Evolutionary conservation across 2,797 vertebrate genomes (phyloP).

Genomic region (Todus mexicanus): DNA sequence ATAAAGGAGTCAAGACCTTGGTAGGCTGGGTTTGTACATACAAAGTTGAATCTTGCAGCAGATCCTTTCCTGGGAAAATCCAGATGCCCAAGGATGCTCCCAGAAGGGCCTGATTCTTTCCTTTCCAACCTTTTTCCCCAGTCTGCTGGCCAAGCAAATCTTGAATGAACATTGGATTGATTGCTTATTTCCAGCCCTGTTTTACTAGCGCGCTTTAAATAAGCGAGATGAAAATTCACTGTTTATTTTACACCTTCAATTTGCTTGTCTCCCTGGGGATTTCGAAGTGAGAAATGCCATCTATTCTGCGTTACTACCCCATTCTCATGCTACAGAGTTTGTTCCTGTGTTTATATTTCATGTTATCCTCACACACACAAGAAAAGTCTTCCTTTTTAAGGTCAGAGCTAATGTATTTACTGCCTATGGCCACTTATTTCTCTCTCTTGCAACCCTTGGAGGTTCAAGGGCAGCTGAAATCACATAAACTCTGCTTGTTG

Average conservation of each 20-base stretch:
- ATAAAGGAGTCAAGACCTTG: not conserved
- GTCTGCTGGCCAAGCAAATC: not conserved
- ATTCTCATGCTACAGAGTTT: not conserved
- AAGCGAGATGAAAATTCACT: not conserved
- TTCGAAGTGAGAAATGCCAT: not conserved
- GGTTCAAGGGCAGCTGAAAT: not conserved
- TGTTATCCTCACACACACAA: not conserved
- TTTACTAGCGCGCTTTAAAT: not conserved
- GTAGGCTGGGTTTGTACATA: too few species aligned
- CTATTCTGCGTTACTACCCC: not conserved
- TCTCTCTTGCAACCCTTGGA: not conserved
- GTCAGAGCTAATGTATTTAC: conserved; percentile 29
- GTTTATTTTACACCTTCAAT: not conserved
- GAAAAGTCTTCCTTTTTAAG: conserved; percentile 28
- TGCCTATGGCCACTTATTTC: not conserved
- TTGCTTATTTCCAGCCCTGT: not conserved
- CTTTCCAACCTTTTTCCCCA: not conserved
- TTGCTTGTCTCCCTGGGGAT: not conserved
- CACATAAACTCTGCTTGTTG: not conserved
- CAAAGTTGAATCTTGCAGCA: not conserved
- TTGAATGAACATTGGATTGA: not conserved
- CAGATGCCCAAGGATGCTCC: not conserved
- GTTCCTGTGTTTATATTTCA: not conserved
- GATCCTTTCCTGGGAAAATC: not conserved
- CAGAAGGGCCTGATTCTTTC: not conserved